These are phyloP conservation scores for Aegotheles bennettii DNA, from an alignment of 2,113 vertebrate genomes.

Conservation along the genomic window DNA sequence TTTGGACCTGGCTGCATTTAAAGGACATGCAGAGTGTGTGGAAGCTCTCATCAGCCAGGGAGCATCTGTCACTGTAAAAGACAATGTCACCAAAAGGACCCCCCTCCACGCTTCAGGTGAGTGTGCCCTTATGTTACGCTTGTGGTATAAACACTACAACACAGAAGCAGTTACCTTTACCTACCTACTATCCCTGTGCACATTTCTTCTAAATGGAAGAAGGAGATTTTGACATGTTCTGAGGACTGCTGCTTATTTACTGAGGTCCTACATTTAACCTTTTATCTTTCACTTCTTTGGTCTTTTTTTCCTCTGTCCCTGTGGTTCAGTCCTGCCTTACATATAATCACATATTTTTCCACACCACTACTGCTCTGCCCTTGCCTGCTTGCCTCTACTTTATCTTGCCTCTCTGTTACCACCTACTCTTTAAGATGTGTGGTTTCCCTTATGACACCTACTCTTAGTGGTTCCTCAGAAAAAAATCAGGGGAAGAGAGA, in stretches of 20 bases:
- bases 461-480: not conserved
- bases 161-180: not conserved
- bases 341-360: not conserved
- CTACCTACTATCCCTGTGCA: not conserved
- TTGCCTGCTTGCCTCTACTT: not conserved
- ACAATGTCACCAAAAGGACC: conserved; percentile 81
- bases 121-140: accelerated
- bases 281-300: not conserved
- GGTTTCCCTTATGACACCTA: not conserved
- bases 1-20: conserved; percentile 87
- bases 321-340: not conserved
- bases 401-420: not conserved
- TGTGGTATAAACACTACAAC: not conserved
- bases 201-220: not conserved
- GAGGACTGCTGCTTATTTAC: not conserved
- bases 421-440: not conserved
- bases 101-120: conserved; percentile 91
- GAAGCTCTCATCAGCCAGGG: conserved; percentile 91
- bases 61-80: conserved; percentile 85
- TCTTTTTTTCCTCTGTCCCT: not conserved
- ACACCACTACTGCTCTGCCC: not conserved
- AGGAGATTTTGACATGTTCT: not conserved
- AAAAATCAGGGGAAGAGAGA: not conserved
- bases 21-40: conserved; percentile 88
- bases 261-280: not conserved